phyloP scores from a whole-genome alignment of 2,113 vertebrate species.

The Equus przewalskii region DNA sequence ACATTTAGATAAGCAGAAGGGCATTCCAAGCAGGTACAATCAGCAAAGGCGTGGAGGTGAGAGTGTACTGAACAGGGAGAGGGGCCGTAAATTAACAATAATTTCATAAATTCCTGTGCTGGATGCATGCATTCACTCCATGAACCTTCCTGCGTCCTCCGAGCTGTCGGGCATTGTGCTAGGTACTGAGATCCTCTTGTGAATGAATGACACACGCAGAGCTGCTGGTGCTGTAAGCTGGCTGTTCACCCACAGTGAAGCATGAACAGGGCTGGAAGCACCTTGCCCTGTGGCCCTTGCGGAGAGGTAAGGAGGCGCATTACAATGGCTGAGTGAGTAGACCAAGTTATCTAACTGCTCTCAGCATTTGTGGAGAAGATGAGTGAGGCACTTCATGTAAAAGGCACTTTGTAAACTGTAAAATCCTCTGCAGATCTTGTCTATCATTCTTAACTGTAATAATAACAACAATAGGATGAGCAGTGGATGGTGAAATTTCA shows the following conservation, averaged over 20 bases:
- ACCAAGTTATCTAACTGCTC: background rate
- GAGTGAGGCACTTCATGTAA: background rate
- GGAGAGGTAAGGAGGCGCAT: background rate
- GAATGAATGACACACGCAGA: background rate
- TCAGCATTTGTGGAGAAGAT: background rate
- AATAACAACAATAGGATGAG: background rate
- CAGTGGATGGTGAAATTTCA: background rate
- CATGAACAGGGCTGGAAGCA: background rate
- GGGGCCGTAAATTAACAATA: background rate
- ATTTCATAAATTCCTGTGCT: background rate
- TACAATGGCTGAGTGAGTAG: background rate
- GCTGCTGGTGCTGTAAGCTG: background rate
- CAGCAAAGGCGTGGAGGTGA: background rate
- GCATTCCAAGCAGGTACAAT: background rate
- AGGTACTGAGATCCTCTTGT: background rate
- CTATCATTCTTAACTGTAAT: background rate
- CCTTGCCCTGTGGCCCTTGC: background rate
- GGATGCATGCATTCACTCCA: background rate
- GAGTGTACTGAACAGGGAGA: background rate
- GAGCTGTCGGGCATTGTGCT: background rate
- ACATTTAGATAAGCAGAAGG: background rate
- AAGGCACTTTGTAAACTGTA: background rate
- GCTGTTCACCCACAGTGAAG: rapidly evolving
- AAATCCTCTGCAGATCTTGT: background rate
- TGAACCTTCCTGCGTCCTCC: background rate